Base-by-base conservation (phyloP, 1,140 invertebrate species). In the Lepidurus packardi region DNA sequence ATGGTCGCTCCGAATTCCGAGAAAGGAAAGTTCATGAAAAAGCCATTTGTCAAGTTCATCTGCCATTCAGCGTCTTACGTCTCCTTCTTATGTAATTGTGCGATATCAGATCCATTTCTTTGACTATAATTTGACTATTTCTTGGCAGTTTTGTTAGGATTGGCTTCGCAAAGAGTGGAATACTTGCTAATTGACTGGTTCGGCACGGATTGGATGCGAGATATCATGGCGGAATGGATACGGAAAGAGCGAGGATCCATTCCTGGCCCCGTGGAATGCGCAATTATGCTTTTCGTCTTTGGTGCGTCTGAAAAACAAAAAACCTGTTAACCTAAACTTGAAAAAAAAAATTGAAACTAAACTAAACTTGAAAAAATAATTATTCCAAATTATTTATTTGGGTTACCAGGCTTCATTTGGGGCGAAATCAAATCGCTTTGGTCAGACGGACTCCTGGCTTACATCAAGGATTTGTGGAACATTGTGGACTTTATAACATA, bases 401-500 rank as follows among this genome's bases (percentile, higher is more conserved):
- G 25, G 13, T n/a, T n/a, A 73, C n/a, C 65, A 96, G 95, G 95
- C 86, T 89, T 97, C 81, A 91, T 98, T 73, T 94, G 93, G 88
- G 90, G 90, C 9, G 96, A 98, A 87, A 91, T 96, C 73, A 90
- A 92, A 82, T 87, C 94, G 41, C 85, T 98, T 16, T 98, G 95
- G 91, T 88, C 90, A 0, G 92, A 92, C 79, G 96, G 96, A 0
- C 83, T 98, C n/a, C 84, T 92, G 43, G 94, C 96, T 73, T 98
- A 98, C 83, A 87, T 96, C 43, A 91, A 90, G 74, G 96, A 98
- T 86, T 89, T 98, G 78, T 98, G 97, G 97, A 98, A 98, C 84
- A 94, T 98, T 81, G 92, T 98, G 6, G 97, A 98, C 84, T 98
- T 97, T 83, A 92, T 97, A 81, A 96, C 94, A 21, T 97, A 98